A percentile compares a stretch with the other conserved stretches of the same genome.
phyloP scores from a whole-genome alignment of 2,113 vertebrate species.

The Silurus asotus region DNA sequence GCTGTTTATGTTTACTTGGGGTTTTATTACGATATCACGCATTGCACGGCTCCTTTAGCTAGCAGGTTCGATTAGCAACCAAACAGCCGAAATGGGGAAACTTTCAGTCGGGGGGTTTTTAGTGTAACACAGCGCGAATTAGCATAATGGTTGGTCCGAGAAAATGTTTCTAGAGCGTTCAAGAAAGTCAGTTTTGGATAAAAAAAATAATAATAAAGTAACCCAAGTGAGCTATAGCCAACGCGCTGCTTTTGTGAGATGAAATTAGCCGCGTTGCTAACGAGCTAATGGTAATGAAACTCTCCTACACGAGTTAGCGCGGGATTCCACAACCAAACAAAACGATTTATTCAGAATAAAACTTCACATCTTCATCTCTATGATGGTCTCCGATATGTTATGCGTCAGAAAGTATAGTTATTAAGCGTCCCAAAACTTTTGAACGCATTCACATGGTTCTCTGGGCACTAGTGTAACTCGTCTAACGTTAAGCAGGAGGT shows the following conservation, averaged over 20 bases:
- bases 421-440: too few species aligned
- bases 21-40: background rate
- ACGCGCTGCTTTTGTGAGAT: slow-evolving; percentile 9
- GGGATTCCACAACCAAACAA: background rate
- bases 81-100: too few species aligned
- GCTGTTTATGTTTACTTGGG: background rate
- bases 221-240: background rate
- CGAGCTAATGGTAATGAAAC: background rate
- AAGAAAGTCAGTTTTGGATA: too few species aligned
- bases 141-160: too few species aligned
- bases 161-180: too few species aligned
- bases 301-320: background rate
- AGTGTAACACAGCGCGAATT: background rate
- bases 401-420: too few species aligned
- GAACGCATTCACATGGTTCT: too few species aligned
- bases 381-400: too few species aligned
- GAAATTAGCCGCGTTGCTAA: background rate
- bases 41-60: slow-evolving; percentile 2
- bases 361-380: slow-evolving; percentile 11
- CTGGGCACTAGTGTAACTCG: too few species aligned
- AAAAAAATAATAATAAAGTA: background rate
- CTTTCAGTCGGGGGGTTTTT: background rate
- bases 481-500: too few species aligned
- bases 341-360: background rate
- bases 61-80: slow-evolving; percentile 26